phyloP scores from a whole-genome alignment of 2,113 vertebrate species.

The Pycnonotus jocosus region DNA sequence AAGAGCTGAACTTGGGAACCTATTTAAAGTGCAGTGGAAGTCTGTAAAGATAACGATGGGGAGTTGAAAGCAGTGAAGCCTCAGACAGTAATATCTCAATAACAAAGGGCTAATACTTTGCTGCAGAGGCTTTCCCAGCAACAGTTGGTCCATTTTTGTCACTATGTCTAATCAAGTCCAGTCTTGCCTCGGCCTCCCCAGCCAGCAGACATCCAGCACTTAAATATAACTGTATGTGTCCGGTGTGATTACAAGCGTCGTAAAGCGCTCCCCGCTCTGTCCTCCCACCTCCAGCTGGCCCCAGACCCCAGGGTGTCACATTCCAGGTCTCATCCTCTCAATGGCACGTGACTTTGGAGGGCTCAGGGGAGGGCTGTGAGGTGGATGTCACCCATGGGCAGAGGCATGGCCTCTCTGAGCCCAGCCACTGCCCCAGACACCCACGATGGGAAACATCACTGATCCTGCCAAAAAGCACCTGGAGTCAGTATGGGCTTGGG shows the following conservation, averaged over 20 bases:
- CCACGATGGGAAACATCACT: accelerated
- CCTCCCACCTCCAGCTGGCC: constrained; percentile 45
- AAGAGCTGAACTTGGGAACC: constrained; percentile 57
- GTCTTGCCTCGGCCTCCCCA: constrained; percentile 55
- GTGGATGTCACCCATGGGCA: not conserved
- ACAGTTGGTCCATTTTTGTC: constrained; percentile 65
- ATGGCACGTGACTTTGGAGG: not conserved
- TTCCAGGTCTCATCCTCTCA: constrained; percentile 29
- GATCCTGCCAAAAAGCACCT: not conserved
- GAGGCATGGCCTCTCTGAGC: not conserved
- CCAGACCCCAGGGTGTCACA: not conserved
- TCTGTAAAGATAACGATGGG: constrained; percentile 61
- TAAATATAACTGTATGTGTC: constrained; percentile 65
- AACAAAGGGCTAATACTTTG: constrained; percentile 36
- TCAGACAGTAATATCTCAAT: constrained; percentile 54
- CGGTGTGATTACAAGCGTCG: not conserved
- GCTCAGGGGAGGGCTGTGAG: not conserved
- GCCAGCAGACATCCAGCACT: constrained; percentile 49
- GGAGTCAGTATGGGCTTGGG: accelerated
- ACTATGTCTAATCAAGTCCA: constrained; percentile 64
- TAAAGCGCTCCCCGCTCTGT: not conserved
- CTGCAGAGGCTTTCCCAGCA: constrained; percentile 49
- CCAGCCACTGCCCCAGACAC: not conserved
- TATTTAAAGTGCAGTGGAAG: constrained; percentile 59
- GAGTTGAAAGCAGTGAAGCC: constrained; percentile 53